Evolutionary conservation across 2,888 invertebrate genomes (phyloP), one percentile per base, ranked within the genome.

Genomic region (Cosmia trapezina): DNA sequence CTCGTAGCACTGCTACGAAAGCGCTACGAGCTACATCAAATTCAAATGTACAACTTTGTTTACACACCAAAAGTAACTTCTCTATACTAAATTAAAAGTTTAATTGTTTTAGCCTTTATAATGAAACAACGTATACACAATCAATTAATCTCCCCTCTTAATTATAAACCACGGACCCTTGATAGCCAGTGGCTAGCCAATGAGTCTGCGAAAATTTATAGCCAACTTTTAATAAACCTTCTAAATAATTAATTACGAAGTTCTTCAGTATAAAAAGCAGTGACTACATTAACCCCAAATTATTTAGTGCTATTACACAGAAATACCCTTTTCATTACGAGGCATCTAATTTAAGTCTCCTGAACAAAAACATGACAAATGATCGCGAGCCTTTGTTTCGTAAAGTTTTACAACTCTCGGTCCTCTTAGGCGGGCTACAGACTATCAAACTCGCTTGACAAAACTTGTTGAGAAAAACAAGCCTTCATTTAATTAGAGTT

Each of bases 341-440:
- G 47, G 80, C 87, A 75, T 86, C 87, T 85, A 85, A 86, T 87
- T 86, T 86, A 87, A 86, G 86, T 81, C 79, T 79, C 49, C 8
- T 28, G 73, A 86, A 87, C 86, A 87, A 86, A 87, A 86, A 86
- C 87, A 86, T 86, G 86, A 86, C 84, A 86, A 86, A 86, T 84
- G 86, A 86, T 83, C 78, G 68, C 49, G 60, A 33, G 68, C 79
- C 78, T 80, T 86, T 86, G 85, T 86, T 85, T 81, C 68, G 68
- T 37, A 73, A 80, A 86, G 85, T 85, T 85, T 73, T 73, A 71
- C 78, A 81, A 85, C 76, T 85, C 85, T 77, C 80, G 74, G 83
- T 54, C 68, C 74, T 80, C 74, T 86, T 60, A 86, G 86, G 80
- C 76, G 60, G 62, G 66, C 51, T 74, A 49, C 81, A 85, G 73